phyloP scores from a whole-genome alignment of 2,113 vertebrate genomes.

The Daubentonia madagascariensis region DNA sequence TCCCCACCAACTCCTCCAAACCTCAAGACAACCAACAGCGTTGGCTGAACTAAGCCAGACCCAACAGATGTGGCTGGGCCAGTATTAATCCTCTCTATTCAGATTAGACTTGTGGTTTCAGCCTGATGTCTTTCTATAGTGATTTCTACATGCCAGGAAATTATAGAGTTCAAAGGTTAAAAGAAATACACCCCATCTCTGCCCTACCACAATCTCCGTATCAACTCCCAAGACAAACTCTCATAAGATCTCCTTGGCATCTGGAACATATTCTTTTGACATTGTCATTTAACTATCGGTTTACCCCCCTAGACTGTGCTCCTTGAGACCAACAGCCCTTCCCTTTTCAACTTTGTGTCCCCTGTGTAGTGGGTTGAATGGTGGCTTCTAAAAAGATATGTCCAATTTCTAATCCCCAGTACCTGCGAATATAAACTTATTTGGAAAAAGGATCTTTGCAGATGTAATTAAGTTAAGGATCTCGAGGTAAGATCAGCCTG shows the following conservation, averaged over 20 bases:
- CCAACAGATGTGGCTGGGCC: not conserved
- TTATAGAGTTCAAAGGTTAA: not conserved
- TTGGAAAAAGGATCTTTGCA: not conserved
- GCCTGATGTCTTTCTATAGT: not conserved
- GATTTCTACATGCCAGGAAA: conserved; percentile 27
- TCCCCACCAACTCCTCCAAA: not conserved
- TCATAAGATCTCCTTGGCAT: not conserved
- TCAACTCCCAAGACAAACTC: not conserved
- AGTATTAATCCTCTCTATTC: not conserved
- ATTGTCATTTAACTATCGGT: not conserved
- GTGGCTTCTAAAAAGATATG: not conserved
- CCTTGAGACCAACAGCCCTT: not conserved
- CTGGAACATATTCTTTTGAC: not conserved
- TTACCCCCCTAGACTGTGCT: not conserved
- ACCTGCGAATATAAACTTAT: not conserved
- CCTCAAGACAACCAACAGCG: not conserved
- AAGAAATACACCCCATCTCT: not conserved
- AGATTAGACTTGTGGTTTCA: not conserved
- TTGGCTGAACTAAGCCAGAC: not conserved
- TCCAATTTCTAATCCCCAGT: not conserved
- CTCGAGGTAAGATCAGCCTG: not conserved
- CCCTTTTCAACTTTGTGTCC: not conserved
- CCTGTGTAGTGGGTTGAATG: not conserved
- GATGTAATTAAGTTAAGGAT: not conserved
- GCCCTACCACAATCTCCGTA: not conserved